These are phyloP conservation scores for Xerus inauris DNA, from an alignment of 2,113 vertebrate species.

Conservation along the genomic window DNA sequence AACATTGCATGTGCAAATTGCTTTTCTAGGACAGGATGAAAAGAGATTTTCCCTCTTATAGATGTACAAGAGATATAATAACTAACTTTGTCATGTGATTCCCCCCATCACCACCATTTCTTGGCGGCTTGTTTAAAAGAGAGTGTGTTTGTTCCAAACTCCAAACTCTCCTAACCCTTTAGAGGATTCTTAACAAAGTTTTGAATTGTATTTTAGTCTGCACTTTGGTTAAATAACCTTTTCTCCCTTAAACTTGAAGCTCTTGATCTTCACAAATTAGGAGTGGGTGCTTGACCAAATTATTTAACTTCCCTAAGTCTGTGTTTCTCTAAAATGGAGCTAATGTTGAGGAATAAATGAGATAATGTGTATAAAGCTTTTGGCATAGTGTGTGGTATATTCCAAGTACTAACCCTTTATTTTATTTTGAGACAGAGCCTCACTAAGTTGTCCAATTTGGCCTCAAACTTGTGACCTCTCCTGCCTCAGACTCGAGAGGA, in stretches of 20 bases:
- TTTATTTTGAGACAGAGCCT: too few species aligned
- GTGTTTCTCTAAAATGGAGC: slow-evolving; percentile 47
- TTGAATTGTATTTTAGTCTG: neutral
- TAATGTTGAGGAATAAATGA: neutral
- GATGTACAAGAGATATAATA: neutral
- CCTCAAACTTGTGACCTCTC: neutral
- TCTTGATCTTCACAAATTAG: slow-evolving; percentile 28
- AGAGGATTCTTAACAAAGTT: slow-evolving; percentile 5
- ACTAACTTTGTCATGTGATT: neutral
- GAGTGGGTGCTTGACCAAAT: neutral
- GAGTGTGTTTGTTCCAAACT: slow-evolving; percentile 6
- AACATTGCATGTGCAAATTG: neutral
- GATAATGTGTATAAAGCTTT: neutral
- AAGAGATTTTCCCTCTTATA: neutral
- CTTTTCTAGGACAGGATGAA: neutral
- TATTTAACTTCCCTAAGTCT: neutral
- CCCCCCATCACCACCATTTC: neutral
- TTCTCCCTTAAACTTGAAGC: neutral
- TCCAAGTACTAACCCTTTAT: neutral
- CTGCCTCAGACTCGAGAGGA: neutral
- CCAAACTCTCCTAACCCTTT: neutral
- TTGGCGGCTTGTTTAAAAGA: slow-evolving; percentile 16
- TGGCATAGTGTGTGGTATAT: neutral
- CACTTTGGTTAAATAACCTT: neutral
- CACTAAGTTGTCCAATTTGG: neutral